Percentiles rank a stretch among this genome's conserved stretches.
Conservation (phyloP, 2,113 vertebrate genomes). For the Hepsetus odoe region DNA sequence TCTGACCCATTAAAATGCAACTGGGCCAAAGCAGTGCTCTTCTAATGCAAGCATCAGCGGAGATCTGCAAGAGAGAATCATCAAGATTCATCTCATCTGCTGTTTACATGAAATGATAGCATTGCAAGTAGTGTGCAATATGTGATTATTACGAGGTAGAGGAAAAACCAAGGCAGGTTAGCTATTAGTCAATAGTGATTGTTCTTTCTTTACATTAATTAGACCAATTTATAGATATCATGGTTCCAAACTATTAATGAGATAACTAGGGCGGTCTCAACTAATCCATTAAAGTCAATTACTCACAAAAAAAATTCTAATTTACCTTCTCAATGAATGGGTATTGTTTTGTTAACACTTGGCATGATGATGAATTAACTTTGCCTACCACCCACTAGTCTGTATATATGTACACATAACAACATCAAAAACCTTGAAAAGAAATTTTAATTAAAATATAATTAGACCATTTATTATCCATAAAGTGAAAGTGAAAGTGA, state of each 20-base stretch:
- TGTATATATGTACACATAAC: too few species aligned
- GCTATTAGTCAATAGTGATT: background rate
- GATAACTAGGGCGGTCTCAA: background rate
- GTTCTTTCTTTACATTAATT: background rate
- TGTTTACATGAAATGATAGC: constrained; percentile 39
- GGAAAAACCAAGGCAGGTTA: background rate
- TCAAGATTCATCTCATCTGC: constrained; percentile 28
- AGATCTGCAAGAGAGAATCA: constrained; percentile 23
- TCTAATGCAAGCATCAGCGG: constrained; percentile 52
- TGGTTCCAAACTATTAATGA: constrained; percentile 3
- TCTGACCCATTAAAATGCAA: constrained; percentile 71
- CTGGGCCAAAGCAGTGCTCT: constrained; percentile 58
- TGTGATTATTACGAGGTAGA: background rate
- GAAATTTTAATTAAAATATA: too few species aligned
- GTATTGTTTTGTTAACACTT: background rate
- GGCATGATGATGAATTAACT: too few species aligned
- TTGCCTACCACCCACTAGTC: too few species aligned
- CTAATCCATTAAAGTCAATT: background rate
- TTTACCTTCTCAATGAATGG: background rate
- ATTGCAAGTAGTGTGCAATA: background rate
- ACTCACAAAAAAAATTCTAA: background rate
- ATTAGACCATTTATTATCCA: too few species aligned
- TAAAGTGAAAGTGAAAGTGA: too few species aligned
- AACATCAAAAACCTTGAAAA: too few species aligned
- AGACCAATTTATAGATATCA: background rate